Evolutionary conservation across 2,888 invertebrate species (phyloP), one percentile per base, ranked within the genome.

Genomic region (Nysson spinosus): DNA sequence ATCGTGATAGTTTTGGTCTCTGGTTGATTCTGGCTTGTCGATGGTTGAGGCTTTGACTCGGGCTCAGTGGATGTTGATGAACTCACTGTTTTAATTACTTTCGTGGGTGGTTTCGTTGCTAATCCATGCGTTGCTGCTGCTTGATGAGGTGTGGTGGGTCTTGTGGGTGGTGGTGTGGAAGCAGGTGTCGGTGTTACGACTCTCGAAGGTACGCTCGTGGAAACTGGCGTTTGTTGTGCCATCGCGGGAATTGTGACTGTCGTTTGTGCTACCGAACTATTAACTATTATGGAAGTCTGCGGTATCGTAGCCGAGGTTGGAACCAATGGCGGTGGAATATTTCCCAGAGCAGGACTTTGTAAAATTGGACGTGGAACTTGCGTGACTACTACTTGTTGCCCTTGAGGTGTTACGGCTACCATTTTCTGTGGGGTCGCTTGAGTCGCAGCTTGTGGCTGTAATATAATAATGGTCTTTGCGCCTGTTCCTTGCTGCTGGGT

Each of bases 381-480:
- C 2, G 92, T 91, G 2, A 92, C 91, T 26, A 92, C 89, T 1
- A 81, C 80, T 79, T 91, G 92, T 73, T 92, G 92, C 0, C 92
- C 92, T 75, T 92, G 92, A 0, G 91, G 92, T 4, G 92, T 92
- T 76, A 92, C 89, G 4, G 92, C 90, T 19, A 92, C 90, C 85
- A 91, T 90, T 69, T 90, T 89, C 22, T 89, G 89, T 1, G 88
- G 80, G 1, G 88, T 85, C 1, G 87, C 78, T 55, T 88, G 87
- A 4, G 86, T 79, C 1, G 83, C 76, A 0, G 89, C 69, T 71
- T 90, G 90, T 14, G 91, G 92, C 75, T 93, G 93, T 32, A 93
- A 86, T 44, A 93, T 91, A 40, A 93, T 93, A 22, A 93, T 93
- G 0, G 93, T 93, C 77, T 93, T 93, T 0, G 92, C 89, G 1